Conservation (phyloP, 2,113 vertebrate genomes). For the Protobothrops flavoviridis region DNA sequence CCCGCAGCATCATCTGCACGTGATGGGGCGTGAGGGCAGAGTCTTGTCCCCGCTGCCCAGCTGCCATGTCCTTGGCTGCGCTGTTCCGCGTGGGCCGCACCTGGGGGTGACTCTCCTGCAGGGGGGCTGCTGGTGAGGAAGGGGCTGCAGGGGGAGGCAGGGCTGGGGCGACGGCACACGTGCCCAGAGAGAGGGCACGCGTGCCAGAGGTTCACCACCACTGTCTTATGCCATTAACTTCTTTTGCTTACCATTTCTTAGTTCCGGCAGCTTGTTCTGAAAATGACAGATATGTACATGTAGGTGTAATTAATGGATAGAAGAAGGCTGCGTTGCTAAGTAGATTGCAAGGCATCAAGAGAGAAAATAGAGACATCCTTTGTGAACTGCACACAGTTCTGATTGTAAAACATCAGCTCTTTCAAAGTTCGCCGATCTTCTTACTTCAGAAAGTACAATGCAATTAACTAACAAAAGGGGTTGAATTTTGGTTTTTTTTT, state of each 20-base stretch:
- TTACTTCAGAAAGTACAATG: neutral
- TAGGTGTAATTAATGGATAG: neutral
- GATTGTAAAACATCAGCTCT: neutral
- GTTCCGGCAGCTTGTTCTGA: neutral
- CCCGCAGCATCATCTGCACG: no score
- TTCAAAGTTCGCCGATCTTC: neutral
- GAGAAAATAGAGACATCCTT: neutral
- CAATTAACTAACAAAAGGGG: neutral
- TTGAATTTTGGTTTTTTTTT: neutral
- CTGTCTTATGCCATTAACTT: neutral
- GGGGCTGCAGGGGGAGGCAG: no score
- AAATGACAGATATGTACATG: neutral
- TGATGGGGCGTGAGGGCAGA: no score
- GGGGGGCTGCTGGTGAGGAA: no score
- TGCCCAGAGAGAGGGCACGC: no score
- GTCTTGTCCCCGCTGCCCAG: no score
- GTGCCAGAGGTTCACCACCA: no score
- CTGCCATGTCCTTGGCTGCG: no score
- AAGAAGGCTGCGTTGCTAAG: neutral
- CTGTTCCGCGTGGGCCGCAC: no score
- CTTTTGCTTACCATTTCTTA: neutral
- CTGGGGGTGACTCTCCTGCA: no score
- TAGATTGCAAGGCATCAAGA: neutral
- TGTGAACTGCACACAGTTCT: neutral
- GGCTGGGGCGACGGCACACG: no score